phyloP scores from a whole-genome alignment of 2,888 invertebrate genomes.

The Lithophane ornitopus region DNA sequence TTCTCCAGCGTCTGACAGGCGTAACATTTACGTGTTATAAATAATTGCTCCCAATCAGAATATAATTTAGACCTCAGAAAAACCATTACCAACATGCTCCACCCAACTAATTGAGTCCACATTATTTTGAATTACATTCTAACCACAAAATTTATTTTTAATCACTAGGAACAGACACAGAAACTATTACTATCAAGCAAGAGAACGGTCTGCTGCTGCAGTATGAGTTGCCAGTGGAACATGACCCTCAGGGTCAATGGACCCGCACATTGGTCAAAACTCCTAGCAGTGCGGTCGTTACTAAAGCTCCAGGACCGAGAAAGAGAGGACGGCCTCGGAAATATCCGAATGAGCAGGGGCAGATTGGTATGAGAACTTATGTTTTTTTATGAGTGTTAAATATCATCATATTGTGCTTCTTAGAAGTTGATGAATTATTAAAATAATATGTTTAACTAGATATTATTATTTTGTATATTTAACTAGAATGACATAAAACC shows the following conservation, averaged over 20 bases:
- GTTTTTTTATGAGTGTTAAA: neutral
- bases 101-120: neutral
- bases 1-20: slow-evolving; percentile 26
- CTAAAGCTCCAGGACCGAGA: slow-evolving; percentile 83
- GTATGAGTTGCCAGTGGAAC: slow-evolving; percentile 88
- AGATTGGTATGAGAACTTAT: slow-evolving; percentile 79
- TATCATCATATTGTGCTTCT: too few species aligned
- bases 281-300: slow-evolving; percentile 79
- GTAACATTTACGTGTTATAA: slow-evolving; percentile 27
- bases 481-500: neutral
- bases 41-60: slow-evolving; percentile 18
- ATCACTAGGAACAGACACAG: slow-evolving; percentile 78
- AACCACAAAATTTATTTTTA: slow-evolving; percentile 42
- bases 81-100: neutral
- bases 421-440: neutral
- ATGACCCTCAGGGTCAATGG: slow-evolving; percentile 85
- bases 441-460: neutral
- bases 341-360: slow-evolving; percentile 87
- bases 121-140: slow-evolving; percentile 1
- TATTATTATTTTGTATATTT: neutral
- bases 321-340: slow-evolving; percentile 87
- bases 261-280: slow-evolving; percentile 80
- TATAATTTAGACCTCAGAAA: neutral
- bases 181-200: slow-evolving; percentile 89
- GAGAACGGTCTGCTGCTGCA: slow-evolving; percentile 88